These are phyloP conservation scores for Gavia stellata DNA, from an alignment of 2,113 vertebrate genomes.

Conservation along the genomic window DNA sequence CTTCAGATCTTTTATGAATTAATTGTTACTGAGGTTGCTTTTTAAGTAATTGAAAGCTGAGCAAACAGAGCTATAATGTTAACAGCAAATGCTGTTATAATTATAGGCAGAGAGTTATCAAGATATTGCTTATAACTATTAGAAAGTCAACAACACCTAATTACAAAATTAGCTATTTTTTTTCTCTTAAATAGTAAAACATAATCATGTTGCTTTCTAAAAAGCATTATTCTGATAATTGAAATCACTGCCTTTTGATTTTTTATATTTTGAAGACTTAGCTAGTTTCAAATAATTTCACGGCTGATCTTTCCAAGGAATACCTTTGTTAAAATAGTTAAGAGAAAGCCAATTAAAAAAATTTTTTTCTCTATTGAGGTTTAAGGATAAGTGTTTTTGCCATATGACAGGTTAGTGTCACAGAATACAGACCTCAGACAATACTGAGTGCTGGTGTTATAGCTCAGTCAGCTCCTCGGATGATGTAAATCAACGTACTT, in stretches of 20 bases:
- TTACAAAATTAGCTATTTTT: background rate
- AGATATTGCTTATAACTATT: background rate
- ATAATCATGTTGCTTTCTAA: background rate
- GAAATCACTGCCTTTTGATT: background rate
- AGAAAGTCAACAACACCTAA: background rate
- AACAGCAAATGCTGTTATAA: background rate
- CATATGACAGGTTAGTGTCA: background rate
- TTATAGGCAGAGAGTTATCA: background rate
- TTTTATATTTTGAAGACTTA: background rate
- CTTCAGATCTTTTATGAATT: background rate
- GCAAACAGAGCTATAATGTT: background rate
- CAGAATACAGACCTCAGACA: background rate
- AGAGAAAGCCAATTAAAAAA: background rate
- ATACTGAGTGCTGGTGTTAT: background rate
- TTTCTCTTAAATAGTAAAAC: background rate
- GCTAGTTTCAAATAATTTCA: background rate
- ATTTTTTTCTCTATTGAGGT: background rate
- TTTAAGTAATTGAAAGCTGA: conserved; percentile 26
- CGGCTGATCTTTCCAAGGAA: background rate
- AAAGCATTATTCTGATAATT: background rate
- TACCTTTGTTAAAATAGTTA: background rate
- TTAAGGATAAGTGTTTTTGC: background rate
- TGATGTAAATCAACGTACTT: background rate
- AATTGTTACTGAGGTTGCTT: background rate
- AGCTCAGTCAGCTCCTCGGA: background rate